Conservation (phyloP, 2,888 invertebrate genomes). For the Acleris literana region DNA sequence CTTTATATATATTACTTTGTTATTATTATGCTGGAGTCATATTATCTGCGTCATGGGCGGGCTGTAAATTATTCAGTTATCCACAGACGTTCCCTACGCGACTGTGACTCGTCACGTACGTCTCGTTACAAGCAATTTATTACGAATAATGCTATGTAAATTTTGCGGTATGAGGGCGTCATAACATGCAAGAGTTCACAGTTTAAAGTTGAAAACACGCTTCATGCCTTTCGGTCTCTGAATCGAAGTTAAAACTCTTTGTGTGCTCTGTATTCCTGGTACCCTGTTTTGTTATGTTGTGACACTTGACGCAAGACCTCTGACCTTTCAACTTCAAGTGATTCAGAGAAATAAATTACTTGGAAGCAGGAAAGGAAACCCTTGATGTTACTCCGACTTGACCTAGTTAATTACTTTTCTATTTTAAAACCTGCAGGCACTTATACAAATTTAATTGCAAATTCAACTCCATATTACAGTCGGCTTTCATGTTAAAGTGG, state of each 20-base stretch:
- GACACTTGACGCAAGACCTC: neutral
- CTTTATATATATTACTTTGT: too few species aligned
- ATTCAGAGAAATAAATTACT: conserved; percentile 20
- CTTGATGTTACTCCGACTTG: conserved; percentile 8
- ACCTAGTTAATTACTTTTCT: conserved; percentile 7
- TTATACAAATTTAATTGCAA: neutral
- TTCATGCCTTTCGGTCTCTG: conserved; percentile 1
- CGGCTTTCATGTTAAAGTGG: neutral
- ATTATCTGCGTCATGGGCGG: neutral
- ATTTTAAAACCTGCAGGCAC: neutral
- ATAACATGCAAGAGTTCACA: conserved; percentile 46
- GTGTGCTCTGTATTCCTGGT: neutral
- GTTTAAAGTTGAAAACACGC: conserved; percentile 9
- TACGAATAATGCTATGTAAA: conserved; percentile 65
- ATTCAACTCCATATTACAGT: neutral
- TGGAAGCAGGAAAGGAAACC: conserved; percentile 3
- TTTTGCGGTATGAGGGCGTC: conserved; percentile 51
- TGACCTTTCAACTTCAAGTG: conserved; percentile 18
- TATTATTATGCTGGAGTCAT: too few species aligned
- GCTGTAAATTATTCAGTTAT: conserved; percentile 55
- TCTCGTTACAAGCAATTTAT: conserved; percentile 69
- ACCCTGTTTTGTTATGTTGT: too few species aligned
- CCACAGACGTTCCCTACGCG: conserved; percentile 50
- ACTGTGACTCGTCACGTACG: conserved; percentile 62
- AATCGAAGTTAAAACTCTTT: neutral